phyloP scores from a whole-genome alignment of 2,797 vertebrate species.

The Cyprinodon diabolis region DNA sequence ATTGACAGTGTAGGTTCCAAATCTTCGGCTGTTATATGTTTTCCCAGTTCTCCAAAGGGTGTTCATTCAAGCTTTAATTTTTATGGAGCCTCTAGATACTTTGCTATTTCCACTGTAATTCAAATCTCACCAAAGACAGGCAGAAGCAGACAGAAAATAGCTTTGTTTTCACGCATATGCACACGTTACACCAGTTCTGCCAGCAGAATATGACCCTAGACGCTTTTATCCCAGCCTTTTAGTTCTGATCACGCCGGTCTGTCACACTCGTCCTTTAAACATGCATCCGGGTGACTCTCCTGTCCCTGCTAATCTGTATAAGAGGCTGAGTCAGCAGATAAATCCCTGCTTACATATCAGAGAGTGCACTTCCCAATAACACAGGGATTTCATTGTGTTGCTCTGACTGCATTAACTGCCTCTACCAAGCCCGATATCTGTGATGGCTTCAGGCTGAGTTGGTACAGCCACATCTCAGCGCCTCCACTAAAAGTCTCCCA shows the following conservation, averaged over 20 bases:
- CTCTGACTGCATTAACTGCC: conserved; percentile 18
- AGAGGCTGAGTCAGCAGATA: conserved; percentile 64
- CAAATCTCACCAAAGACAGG: background rate
- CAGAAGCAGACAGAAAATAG: background rate
- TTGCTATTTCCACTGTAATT: background rate
- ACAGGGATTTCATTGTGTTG: conserved; percentile 41
- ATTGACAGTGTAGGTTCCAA: too few relatives aligned
- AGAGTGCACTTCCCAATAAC: conserved; percentile 48
- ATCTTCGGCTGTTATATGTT: background rate
- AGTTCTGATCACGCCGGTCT: conserved; percentile 17
- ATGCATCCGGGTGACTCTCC: conserved; percentile 42
- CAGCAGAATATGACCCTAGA: conserved; percentile 11
- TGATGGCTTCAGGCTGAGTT: conserved; percentile 20
- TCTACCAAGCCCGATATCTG: conserved; percentile 15
- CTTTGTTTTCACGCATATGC: background rate
- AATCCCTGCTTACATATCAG: conserved; percentile 31
- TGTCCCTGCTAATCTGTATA: conserved; percentile 48
- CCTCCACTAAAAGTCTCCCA: conserved; percentile 34
- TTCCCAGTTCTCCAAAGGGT: background rate
- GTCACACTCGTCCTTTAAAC: conserved; percentile 53
- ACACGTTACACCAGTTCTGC: background rate
- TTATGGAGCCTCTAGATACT: background rate
- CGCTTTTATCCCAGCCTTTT: conserved; percentile 27
- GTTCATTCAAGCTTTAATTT: background rate
- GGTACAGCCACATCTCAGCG: conserved; percentile 27